A percentile compares a stretch with the other conserved stretches of the same genome.
Conservation (phyloP, 2,113 vertebrate species). For the Mustelus asterias region DNA sequence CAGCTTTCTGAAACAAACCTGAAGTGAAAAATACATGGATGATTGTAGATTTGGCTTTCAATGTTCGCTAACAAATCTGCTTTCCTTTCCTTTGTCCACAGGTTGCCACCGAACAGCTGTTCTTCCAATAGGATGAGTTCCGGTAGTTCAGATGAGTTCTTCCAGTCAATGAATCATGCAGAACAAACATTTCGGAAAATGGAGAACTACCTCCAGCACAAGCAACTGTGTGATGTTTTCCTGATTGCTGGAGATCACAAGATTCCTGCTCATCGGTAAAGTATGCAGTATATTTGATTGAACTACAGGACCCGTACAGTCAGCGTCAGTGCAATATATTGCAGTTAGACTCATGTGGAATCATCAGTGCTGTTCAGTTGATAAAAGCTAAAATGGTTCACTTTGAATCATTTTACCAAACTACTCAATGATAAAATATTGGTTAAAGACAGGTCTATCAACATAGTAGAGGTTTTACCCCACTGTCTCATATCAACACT, state of each 20-base stretch:
- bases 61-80: neutral
- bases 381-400: neutral
- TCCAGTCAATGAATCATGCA: conserved; percentile 80
- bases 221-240: conserved; percentile 90
- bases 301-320: too few relatives aligned
- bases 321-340: neutral
- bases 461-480: neutral
- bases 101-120: conserved; percentile 62
- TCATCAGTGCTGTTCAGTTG: neutral
- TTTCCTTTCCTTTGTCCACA: conserved; percentile 44
- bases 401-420: neutral
- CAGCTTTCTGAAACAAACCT: neutral
- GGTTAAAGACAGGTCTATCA: neutral
- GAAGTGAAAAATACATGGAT: neutral
- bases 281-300: too few relatives aligned
- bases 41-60: neutral
- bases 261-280: conserved; percentile 90
- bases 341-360: neutral
- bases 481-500: neutral
- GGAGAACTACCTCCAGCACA: conserved; percentile 90
- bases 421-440: neutral
- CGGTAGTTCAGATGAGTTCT: conserved; percentile 75
- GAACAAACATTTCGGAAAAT: conserved; percentile 89
- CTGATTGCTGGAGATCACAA: conserved; percentile 83
- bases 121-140: conserved; percentile 63